These are phyloP conservation scores for Mesoligia furuncula DNA, from an alignment of 2,888 invertebrate species.

Conservation along the genomic window DNA sequence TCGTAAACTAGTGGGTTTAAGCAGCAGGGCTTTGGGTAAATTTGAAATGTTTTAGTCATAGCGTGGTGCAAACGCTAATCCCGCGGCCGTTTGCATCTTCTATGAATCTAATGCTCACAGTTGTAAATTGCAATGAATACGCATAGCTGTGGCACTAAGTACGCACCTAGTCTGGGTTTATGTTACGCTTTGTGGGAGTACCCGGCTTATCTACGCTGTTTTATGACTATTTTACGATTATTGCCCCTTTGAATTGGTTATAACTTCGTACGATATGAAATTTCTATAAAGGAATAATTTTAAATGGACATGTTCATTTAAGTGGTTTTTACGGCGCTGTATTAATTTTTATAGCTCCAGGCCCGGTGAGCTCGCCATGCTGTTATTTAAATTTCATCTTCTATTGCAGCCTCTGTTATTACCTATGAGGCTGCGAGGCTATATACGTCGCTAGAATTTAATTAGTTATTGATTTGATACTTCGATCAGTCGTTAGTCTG, in stretches of 20 bases:
- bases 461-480: conserved; percentile 49
- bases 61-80: conserved; percentile 43
- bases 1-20: conserved; percentile 50
- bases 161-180: conserved; percentile 76
- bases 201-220: conserved; percentile 85
- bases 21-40: conserved; percentile 39
- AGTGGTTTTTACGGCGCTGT: conserved; percentile 78
- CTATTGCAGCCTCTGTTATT: conserved; percentile 52
- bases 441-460: conserved; percentile 51
- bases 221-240: conserved; percentile 89
- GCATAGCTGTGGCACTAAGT: conserved; percentile 73
- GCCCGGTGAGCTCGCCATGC: conserved; percentile 56
- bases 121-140: conserved; percentile 75
- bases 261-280: conserved; percentile 88
- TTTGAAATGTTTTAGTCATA: conserved; percentile 52
- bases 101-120: conserved; percentile 62
- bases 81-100: conserved; percentile 60
- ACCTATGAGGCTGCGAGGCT: conserved; percentile 21
- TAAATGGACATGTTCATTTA: conserved; percentile 88
- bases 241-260: conserved; percentile 88
- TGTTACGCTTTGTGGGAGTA: conserved; percentile 80
- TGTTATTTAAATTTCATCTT: conserved; percentile 63
- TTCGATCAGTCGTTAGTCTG: conserved; percentile 34
- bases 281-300: conserved; percentile 87
- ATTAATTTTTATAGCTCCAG: conserved; percentile 80